A percentile compares a stretch with the other conserved stretches of the same genome.
phyloP scores from a whole-genome alignment of 1,140 invertebrate genomes.

The Chymomyza costata region DNA sequence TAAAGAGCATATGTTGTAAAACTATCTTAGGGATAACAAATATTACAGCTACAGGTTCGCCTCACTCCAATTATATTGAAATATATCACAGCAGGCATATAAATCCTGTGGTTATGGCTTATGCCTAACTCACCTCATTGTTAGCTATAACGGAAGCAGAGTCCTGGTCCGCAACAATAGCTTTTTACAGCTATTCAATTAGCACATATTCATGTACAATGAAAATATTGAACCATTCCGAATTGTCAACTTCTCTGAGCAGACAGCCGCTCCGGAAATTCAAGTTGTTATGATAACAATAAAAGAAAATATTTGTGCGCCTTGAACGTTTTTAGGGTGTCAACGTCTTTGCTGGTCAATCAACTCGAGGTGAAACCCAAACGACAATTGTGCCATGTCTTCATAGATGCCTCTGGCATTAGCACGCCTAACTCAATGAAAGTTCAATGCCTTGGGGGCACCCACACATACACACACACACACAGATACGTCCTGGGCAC shows the following conservation, averaged over 20 bases:
- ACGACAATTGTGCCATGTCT: background rate
- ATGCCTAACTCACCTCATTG: too few species aligned
- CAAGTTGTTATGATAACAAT: constrained; percentile 45
- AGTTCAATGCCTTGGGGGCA: constrained; percentile 28
- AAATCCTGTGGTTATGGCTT: too few species aligned
- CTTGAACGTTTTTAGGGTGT: constrained; percentile 6
- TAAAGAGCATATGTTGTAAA: too few species aligned
- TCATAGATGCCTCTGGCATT: too few species aligned
- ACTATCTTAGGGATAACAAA: too few species aligned
- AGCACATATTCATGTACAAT: constrained; percentile 48
- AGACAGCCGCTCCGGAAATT: constrained; percentile 10
- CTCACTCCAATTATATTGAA: too few species aligned
- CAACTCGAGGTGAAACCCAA: constrained; percentile 16
- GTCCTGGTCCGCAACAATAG: constrained; percentile 18
- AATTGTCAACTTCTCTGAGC: constrained; percentile 27
- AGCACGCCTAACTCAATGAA: constrained; percentile 3
- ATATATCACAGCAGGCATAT: too few species aligned
- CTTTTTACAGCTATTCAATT: constrained; percentile 42
- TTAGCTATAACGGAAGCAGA: too few species aligned
- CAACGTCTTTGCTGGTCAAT: constrained; percentile 37
- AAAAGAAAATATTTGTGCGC: constrained; percentile 46
- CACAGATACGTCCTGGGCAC: too few species aligned
- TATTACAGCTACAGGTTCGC: too few species aligned
- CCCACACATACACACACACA: too few species aligned
- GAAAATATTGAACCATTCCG: constrained; percentile 38